phyloP scores from a whole-genome alignment of 2,113 vertebrate species.

The Ceyx margarethae region DNA sequence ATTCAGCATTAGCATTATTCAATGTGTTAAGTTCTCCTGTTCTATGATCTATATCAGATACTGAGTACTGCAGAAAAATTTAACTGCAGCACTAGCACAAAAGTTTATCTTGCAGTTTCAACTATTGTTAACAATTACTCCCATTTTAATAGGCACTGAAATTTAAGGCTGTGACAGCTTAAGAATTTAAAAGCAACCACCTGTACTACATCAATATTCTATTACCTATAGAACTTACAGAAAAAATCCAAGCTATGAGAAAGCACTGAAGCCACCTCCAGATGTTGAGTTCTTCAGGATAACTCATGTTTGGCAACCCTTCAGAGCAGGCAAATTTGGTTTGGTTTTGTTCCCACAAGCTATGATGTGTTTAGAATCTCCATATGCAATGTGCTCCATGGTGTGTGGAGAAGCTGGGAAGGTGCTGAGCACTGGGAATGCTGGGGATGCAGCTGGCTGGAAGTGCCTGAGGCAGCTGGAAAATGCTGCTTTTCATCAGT shows the following conservation, averaged over 20 bases:
- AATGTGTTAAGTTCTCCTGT: not conserved
- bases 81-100: not conserved
- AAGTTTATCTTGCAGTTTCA: not conserved
- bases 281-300: not conserved
- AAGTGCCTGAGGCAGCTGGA: not conserved
- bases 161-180: not conserved
- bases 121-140: not conserved
- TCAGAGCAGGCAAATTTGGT: not conserved
- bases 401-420: not conserved
- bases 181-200: not conserved
- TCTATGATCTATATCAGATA: not conserved
- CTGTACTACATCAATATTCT: not conserved
- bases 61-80: not conserved
- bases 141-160: not conserved
- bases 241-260: not conserved
- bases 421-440: fast-evolving
- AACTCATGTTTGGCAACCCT: not conserved
- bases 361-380: too few relatives aligned
- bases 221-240: not conserved
- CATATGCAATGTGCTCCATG: fast-evolving
- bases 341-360: not conserved
- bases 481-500: fast-evolving
- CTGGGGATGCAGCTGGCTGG: not conserved
- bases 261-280: not conserved
- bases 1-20: not conserved